These are phyloP conservation scores for Ctenopoma kingsleyae DNA, from an alignment of 2,797 vertebrate genomes.

Conservation along the genomic window DNA sequence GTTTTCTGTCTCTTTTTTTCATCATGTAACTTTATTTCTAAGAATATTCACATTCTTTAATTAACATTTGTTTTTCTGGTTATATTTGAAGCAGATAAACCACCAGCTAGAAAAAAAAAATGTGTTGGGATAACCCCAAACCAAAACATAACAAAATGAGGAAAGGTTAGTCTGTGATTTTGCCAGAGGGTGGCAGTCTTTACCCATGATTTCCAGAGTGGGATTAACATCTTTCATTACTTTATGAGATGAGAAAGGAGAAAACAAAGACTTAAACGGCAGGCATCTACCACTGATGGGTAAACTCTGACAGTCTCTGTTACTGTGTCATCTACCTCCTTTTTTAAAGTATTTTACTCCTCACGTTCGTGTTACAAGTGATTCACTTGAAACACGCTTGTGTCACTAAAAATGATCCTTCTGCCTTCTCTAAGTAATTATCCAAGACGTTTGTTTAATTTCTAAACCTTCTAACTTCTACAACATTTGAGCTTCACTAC, in stretches of 20 bases:
- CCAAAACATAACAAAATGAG: too few species aligned
- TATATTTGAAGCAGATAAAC: not conserved
- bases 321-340: not conserved
- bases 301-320: slow-evolving; percentile 3
- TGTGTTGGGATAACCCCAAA: not conserved
- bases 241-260: slow-evolving; percentile 37
- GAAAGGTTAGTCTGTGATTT: not conserved
- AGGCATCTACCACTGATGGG: slow-evolving; percentile 13
- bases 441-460: slow-evolving; percentile 8
- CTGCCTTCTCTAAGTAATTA: not conserved
- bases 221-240: slow-evolving; percentile 21
- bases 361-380: not conserved
- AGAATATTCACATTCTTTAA: not conserved
- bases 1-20: not conserved
- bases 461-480: slow-evolving; percentile 1
- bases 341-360: not conserved
- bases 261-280: slow-evolving; percentile 37
- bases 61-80: not conserved
- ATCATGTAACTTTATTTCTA: not conserved
- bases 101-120: too few species aligned
- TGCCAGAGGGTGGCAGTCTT: slow-evolving; percentile 84
- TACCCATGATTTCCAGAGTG: slow-evolving; percentile 37
- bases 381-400: not conserved
- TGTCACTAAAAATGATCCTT: not conserved
- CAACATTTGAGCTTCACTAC: not conserved